A percentile compares a stretch with the other conserved stretches of the same genome.
phyloP scores from a whole-genome alignment of 2,888 invertebrate species.

The Lampropteryx suffumata region DNA sequence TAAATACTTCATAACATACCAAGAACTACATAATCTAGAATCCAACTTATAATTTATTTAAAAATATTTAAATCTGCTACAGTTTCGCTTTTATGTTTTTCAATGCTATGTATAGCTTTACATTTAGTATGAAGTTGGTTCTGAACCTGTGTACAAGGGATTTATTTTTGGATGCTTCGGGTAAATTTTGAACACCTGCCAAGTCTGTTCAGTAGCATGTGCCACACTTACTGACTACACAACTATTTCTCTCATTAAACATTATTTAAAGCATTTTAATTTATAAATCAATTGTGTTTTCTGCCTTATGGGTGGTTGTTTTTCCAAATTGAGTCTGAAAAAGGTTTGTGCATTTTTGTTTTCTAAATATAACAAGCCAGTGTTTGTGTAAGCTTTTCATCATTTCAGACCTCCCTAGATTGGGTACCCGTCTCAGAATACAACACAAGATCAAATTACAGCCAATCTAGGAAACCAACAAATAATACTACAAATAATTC shows the following conservation, averaged over 20 bases:
- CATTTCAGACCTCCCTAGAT: conserved; percentile 77
- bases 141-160: conserved; percentile 49
- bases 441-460: conserved; percentile 73
- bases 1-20: too few relatives aligned
- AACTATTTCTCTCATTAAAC: conserved; percentile 14
- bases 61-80: background rate
- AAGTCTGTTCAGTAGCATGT: conserved; percentile 44
- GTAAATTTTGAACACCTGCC: conserved; percentile 68
- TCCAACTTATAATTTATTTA: too few relatives aligned
- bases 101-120: background rate
- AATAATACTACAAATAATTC: conserved; percentile 71
- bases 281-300: conserved; percentile 9
- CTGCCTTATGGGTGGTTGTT: conserved; percentile 74
- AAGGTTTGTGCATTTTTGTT: conserved; percentile 57
- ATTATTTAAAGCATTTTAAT: conserved; percentile 12
- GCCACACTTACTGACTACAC: conserved; percentile 15
- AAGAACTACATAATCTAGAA: too few relatives aligned
- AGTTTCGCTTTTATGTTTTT: conserved; percentile 9
- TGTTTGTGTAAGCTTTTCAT: conserved; percentile 11
- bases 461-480: conserved; percentile 73
- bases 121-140: conserved; percentile 55
- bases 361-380: conserved; percentile 5
- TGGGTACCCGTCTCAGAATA: conserved; percentile 81
- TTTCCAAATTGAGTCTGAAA: conserved; percentile 71
- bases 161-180: conserved; percentile 70